Conservation (phyloP, 2,113 vertebrate genomes). For the Heterotilapia buettikoferi region DNA sequence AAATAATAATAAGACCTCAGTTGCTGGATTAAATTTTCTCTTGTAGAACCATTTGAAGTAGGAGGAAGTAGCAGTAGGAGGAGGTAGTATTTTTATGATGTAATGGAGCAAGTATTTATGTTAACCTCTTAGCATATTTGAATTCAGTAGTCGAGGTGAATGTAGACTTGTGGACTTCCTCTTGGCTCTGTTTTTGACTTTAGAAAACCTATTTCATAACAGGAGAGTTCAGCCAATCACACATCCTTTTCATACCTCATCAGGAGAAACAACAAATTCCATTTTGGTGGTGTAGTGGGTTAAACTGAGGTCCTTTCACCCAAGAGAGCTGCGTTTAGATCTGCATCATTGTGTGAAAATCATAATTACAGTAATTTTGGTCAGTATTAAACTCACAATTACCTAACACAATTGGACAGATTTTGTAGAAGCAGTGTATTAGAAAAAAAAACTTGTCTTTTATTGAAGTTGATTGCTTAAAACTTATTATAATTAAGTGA, state of each 20-base stretch:
- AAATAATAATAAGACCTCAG: neutral
- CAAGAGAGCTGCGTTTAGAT: neutral
- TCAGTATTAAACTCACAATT: neutral
- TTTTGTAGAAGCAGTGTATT: neutral
- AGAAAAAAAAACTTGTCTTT: neutral
- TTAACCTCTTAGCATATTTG: neutral
- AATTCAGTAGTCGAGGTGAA: neutral
- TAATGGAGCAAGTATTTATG: neutral
- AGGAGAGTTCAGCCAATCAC: neutral
- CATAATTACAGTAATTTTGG: neutral
- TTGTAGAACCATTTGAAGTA: neutral
- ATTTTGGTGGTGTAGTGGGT: neutral
- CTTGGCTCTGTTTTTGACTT: neutral
- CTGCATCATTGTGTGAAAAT: neutral
- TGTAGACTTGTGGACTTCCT: neutral
- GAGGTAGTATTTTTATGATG: neutral
- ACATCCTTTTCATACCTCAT: neutral
- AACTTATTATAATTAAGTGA: neutral
- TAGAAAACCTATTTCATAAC: neutral
- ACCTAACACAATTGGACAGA: neutral
- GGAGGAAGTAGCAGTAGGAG: neutral
- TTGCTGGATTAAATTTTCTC: neutral
- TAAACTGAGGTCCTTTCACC: neutral
- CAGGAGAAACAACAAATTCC: neutral
- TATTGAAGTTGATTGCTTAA: neutral